Evolutionary conservation across 2,113 vertebrate genomes (phyloP), one percentile per base, ranked within the genome.

Genomic region (Taxidea taxus): DNA sequence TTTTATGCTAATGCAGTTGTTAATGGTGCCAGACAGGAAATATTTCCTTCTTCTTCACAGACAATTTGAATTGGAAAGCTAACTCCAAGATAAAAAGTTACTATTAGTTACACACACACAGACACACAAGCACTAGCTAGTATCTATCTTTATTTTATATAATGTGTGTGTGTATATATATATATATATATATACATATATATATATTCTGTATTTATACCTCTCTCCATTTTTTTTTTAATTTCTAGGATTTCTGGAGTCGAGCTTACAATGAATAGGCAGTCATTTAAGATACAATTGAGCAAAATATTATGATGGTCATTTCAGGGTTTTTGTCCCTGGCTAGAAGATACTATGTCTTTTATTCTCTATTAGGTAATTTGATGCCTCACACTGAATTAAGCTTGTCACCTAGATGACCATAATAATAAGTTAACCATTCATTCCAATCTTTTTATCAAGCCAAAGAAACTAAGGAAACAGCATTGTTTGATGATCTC

Each of bases 11-110:
- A 97, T 60, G 4, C 0, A 68, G 85, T 72, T 56, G 64, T n/a
- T 92, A 94, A 96, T 74, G 70, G 96, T 85, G 91, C 70, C 68
- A 97, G 91, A 97, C 92, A 85, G 92, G 94, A 87, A 80, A 62
- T 83, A 84, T 29, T 95, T 92, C 42, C 87, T 96, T 94, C 64
- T 90, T 34, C 51, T 94, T 95, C 85, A 90, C 88, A 82, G 88
- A 85, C 20, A n/a, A 64, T 94, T 96, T 89, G 74, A 42, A 54
- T 54, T 54, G 51, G 51, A 54, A 54, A 54, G 47, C 14, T 90
- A 27, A 12, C 66, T 72, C 18, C 60, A 90, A 82, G 51, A 78
- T 78, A 64, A 93, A 68, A n/a, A 66, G 34, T 49, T 88, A 81
- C 31, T 44, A 25, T 60, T 81, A 90, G 4, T 29, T 12, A 47